Evolutionary conservation across 2,888 invertebrate species (phyloP).

Genomic region (Julus scanicus): DNA sequence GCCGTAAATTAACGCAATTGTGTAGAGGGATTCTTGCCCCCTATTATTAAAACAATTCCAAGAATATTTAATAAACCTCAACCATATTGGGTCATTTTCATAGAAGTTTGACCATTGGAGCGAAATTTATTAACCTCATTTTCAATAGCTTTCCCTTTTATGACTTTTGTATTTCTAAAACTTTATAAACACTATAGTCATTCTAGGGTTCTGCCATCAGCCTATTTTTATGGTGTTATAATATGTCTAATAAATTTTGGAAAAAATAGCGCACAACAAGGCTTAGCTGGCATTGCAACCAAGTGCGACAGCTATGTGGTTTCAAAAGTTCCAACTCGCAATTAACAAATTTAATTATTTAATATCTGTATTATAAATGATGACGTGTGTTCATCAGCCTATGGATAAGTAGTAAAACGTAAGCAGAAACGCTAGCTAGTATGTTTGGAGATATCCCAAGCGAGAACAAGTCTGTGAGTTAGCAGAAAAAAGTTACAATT

Average conservation of each 20-base stretch:
- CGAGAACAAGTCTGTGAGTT: background rate
- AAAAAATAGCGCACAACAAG: background rate
- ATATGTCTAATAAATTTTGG: background rate
- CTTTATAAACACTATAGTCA: background rate
- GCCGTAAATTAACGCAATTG: conserved; percentile 25
- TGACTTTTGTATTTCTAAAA: background rate
- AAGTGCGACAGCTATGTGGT: conserved; percentile 5
- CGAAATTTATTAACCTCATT: conserved; percentile 12
- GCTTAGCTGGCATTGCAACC: background rate
- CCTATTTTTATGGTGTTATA: background rate
- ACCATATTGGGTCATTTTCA: background rate
- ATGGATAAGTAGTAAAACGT: conserved; percentile 26
- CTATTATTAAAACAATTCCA: background rate
- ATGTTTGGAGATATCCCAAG: conserved; percentile 4
- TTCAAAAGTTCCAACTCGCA: background rate
- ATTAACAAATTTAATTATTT: background rate
- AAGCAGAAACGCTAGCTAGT: conserved; percentile 10
- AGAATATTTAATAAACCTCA: background rate
- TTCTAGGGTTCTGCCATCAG: background rate
- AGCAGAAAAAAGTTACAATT: conserved; percentile 1
- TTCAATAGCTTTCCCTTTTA: background rate
- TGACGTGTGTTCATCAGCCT: conserved; percentile 1
- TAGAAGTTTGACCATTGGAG: background rate
- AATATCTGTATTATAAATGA: background rate
- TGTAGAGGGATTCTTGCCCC: background rate